A percentile compares a stretch with the other conserved stretches of the same genome.
These are phyloP conservation scores for Sipha maydis DNA, from an alignment of 2,888 invertebrate species.

Conservation along the genomic window DNA sequence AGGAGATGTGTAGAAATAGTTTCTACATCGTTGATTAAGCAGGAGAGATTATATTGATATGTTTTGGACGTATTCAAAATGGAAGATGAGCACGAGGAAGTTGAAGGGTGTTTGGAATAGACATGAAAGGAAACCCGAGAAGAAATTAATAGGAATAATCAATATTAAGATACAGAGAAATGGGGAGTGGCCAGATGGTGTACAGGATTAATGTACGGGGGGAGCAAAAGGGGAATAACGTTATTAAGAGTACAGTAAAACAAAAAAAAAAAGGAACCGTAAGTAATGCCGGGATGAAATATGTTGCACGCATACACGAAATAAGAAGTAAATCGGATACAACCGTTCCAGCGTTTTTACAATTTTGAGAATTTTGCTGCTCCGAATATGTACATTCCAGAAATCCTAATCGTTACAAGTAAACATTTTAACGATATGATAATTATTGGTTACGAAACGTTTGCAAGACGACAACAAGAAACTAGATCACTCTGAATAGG, in stretches of 20 bases:
- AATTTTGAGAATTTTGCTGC: too few relatives aligned
- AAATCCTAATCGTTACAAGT: too few relatives aligned
- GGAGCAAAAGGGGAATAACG: slow-evolving; percentile 15
- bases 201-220: slow-evolving; percentile 22
- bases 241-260: neutral
- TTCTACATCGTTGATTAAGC: slow-evolving; percentile 33
- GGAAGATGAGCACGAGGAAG: slow-evolving; percentile 30
- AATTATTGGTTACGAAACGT: too few relatives aligned
- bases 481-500: too few relatives aligned
- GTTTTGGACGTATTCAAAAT: slow-evolving; percentile 52
- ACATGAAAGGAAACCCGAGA: slow-evolving; percentile 58
- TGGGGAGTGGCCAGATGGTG: slow-evolving; percentile 43
- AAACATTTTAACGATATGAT: too few relatives aligned
- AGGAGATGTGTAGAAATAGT: neutral
- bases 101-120: slow-evolving; percentile 56
- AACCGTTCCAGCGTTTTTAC: too few relatives aligned
- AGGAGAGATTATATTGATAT: slow-evolving; percentile 32
- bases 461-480: too few relatives aligned
- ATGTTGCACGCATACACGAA: too few relatives aligned
- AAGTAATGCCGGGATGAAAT: neutral
- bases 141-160: slow-evolving; percentile 60
- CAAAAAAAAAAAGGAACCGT: neutral
- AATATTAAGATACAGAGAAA: slow-evolving; percentile 45
- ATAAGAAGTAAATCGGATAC: too few relatives aligned
- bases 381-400: too few relatives aligned